phyloP scores from a whole-genome alignment of 2,888 invertebrate genomes.

The Eucera pruinosa region DNA sequence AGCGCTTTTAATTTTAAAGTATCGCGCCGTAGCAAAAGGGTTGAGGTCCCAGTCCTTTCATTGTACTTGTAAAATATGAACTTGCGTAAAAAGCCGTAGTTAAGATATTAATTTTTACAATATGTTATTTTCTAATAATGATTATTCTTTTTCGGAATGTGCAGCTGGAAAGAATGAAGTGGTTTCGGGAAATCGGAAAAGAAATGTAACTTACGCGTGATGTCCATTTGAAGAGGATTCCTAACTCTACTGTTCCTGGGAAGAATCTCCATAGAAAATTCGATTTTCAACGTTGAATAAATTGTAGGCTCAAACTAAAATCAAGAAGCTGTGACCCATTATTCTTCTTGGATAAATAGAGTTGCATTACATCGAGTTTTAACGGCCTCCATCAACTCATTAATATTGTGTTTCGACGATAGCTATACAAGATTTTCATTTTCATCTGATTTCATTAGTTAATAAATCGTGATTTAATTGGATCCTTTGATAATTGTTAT shows the following conservation, averaged over 20 bases:
- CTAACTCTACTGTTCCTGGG: constrained; percentile 73
- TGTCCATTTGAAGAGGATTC: constrained; percentile 76
- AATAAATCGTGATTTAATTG: neutral
- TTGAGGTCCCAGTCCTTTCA: too few species aligned
- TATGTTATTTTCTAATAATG: neutral
- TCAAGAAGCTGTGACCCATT: neutral
- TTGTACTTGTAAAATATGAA: too few species aligned
- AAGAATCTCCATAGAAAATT: constrained; percentile 78
- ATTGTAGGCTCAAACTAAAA: neutral
- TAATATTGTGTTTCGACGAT: neutral
- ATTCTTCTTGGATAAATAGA: neutral
- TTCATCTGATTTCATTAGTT: neutral
- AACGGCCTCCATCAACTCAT: neutral
- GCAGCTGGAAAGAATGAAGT: neutral
- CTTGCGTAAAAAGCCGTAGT: too few species aligned
- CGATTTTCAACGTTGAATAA: constrained; percentile 39
- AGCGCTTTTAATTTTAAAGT: too few species aligned
- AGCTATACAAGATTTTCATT: neutral
- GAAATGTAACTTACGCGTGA: constrained; percentile 65
- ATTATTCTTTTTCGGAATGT: neutral
- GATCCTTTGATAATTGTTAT: neutral
- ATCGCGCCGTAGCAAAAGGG: too few species aligned
- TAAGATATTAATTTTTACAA: too few species aligned
- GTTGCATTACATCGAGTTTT: neutral
- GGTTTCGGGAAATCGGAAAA: neutral